These are phyloP conservation scores for Mergus octosetaceus DNA, from an alignment of 2,797 vertebrate genomes.

Conservation along the genomic window DNA sequence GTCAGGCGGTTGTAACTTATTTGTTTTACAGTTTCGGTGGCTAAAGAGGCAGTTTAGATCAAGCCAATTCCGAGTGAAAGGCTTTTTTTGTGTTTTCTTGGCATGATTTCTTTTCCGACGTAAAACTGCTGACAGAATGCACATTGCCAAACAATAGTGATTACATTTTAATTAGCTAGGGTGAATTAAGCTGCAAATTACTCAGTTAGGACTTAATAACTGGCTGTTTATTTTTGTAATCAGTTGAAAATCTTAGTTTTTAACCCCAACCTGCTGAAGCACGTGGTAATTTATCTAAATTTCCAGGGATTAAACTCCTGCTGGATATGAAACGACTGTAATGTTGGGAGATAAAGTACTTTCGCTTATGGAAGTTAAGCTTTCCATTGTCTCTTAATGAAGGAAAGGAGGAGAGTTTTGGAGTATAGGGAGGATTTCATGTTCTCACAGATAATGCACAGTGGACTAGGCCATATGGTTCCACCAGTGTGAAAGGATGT, in stretches of 20 bases:
- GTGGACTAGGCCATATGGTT: background rate
- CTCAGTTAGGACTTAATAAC: conserved; percentile 68
- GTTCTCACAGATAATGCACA: background rate
- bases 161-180: conserved; percentile 78
- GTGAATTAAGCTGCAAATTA: conserved; percentile 67
- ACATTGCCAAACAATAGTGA: conserved; percentile 63
- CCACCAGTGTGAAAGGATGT: background rate
- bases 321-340: background rate
- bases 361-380: background rate
- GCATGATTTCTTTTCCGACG: conserved; percentile 54
- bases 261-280: conserved; percentile 53
- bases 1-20: conserved; percentile 58
- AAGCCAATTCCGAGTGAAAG: conserved; percentile 51
- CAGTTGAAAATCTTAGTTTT: conserved; percentile 41
- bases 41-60: conserved; percentile 40
- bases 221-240: conserved; percentile 6
- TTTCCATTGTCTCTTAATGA: background rate
- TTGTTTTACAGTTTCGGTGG: conserved; percentile 69
- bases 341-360: conserved; percentile 13
- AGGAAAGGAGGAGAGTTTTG: background rate
- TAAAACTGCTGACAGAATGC: conserved; percentile 74
- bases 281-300: conserved; percentile 36
- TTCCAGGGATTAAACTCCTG: conserved; percentile 34
- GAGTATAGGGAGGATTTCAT: background rate
- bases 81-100: conserved; percentile 57